phyloP scores from a whole-genome alignment of 2,888 invertebrate genomes.

The Aporophyla lueneburgensis region DNA sequence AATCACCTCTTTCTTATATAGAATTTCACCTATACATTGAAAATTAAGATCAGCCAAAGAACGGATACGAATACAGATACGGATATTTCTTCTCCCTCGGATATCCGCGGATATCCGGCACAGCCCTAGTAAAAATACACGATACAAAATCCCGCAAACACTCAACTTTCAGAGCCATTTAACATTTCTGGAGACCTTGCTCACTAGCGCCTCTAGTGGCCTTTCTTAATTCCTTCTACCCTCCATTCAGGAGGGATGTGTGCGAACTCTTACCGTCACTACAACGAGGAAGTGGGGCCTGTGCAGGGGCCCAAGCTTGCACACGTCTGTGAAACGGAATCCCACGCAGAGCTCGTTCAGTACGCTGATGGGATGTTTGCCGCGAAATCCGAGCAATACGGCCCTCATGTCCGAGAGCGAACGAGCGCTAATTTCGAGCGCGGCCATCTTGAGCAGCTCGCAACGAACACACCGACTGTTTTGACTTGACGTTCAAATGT shows the following conservation, averaged over 20 bases:
- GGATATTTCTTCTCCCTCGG: no score
- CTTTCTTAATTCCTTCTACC: background rate
- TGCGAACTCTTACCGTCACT: slow-evolving; percentile 3
- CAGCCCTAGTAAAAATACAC: background rate
- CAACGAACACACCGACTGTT: background rate
- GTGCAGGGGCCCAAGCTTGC: background rate
- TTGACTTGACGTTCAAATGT: no score
- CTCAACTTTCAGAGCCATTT: background rate
- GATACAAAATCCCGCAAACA: background rate
- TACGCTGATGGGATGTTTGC: slow-evolving; percentile 6
- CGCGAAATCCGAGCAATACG: background rate
- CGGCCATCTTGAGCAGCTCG: background rate
- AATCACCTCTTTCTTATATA: no score
- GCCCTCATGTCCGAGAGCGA: background rate
- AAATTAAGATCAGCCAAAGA: no score
- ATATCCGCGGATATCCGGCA: no score
- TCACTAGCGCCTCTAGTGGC: background rate
- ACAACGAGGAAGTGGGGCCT: background rate
- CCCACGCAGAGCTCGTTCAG: slow-evolving; percentile 1
- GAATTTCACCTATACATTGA: no score
- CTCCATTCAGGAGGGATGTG: background rate
- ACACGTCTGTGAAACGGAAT: background rate
- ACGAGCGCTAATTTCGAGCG: background rate
- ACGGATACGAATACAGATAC: no score
- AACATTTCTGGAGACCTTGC: background rate